Conservation (phyloP, 2,113 vertebrate species). For the Lethenteron reissneri region DNA sequence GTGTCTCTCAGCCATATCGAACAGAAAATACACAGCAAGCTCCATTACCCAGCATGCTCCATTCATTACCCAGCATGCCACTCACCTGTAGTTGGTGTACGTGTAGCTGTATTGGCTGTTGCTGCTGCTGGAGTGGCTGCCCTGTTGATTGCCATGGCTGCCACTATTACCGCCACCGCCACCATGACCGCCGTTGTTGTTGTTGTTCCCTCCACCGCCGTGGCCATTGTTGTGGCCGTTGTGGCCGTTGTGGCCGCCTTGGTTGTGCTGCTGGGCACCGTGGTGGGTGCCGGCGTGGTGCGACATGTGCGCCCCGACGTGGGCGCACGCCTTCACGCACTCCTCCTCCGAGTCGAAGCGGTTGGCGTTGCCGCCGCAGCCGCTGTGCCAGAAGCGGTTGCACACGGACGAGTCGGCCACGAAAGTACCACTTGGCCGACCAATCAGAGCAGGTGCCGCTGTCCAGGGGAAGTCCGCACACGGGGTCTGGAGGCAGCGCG, state of each 20-base stretch:
- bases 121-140: background rate
- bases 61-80: too few relatives aligned
- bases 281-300: too few relatives aligned
- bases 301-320: background rate
- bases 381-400: constrained; percentile 49
- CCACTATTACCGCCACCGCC: background rate
- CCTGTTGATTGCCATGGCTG: background rate
- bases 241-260: too few relatives aligned
- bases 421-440: constrained; percentile 57
- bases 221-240: too few relatives aligned
- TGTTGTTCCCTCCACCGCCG: too few relatives aligned
- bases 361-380: constrained; percentile 48
- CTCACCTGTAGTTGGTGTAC: too few relatives aligned
- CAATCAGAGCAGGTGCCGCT: constrained; percentile 32
- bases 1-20: background rate
- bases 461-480: background rate
- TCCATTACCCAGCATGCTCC: background rate
- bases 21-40: background rate
- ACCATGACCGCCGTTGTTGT: background rate
- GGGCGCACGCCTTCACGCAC: constrained; percentile 31
- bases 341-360: constrained; percentile 43
- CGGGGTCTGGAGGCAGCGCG: too few relatives aligned
- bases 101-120: background rate
- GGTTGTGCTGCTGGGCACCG: too few relatives aligned
- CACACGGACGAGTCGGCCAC: constrained; percentile 45